Evolutionary conservation across 2,797 vertebrate genomes (phyloP).

Genomic region (Paramormyrops hopkinsi): DNA sequence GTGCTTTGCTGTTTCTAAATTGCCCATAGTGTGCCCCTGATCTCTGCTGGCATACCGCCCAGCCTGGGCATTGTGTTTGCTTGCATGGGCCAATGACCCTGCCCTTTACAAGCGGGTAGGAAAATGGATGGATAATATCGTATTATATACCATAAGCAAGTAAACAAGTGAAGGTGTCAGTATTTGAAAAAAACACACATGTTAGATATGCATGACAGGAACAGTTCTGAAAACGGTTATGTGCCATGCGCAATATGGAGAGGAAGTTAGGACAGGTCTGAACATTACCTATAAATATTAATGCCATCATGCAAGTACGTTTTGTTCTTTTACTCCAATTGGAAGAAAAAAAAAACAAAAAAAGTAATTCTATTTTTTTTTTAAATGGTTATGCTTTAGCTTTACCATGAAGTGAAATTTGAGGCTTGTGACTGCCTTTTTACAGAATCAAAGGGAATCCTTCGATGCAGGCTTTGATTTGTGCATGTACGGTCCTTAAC

Average conservation of each 20-base stretch:
- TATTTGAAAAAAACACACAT: background rate
- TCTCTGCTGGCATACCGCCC: background rate
- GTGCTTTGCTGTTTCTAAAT: background rate
- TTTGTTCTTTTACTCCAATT: background rate
- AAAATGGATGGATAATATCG: background rate
- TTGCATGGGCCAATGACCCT: background rate
- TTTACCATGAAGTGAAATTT: background rate
- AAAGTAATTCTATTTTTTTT: background rate
- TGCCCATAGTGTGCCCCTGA: background rate
- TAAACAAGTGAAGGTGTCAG: background rate
- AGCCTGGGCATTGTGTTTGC: background rate
- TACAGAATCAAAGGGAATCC: background rate
- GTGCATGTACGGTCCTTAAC: background rate
- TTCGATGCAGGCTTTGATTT: background rate
- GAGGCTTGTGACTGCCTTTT: background rate
- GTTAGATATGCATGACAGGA: background rate
- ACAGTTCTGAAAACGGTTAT: background rate
- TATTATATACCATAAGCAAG: background rate
- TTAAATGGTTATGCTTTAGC: background rate
- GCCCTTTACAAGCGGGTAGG: background rate
- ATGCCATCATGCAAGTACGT: background rate
- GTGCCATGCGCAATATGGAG: background rate
- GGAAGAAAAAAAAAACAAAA: background rate
- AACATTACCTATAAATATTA: background rate
- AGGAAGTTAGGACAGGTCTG: background rate